Percentiles rank a stretch among this genome's conserved stretches.
phyloP scores from a whole-genome alignment of 1,140 invertebrate species.

The Rhizoglyphus robini region DNA sequence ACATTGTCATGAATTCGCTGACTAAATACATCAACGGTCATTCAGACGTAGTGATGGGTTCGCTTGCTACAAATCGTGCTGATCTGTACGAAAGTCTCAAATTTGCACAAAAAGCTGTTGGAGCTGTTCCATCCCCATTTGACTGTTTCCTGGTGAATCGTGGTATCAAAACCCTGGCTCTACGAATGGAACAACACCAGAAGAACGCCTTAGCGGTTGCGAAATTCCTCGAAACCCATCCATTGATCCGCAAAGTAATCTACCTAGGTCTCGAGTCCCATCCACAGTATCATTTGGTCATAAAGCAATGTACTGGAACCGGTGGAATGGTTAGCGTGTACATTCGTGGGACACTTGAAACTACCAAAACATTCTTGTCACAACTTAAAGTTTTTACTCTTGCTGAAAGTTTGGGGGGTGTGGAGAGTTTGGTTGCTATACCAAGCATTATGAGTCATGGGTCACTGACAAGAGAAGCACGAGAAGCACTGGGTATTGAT shows the following conservation, averaged over 20 bases:
- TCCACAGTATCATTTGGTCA: slow-evolving; percentile 69
- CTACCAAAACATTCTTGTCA: slow-evolving; percentile 61
- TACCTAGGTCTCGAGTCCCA: slow-evolving; percentile 83
- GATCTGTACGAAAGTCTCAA: slow-evolving; percentile 54
- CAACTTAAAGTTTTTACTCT: slow-evolving; percentile 65
- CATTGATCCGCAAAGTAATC: slow-evolving; percentile 59
- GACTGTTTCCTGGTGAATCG: slow-evolving; percentile 88
- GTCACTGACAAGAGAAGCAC: slow-evolving; percentile 45
- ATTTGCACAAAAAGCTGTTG: slow-evolving; percentile 83
- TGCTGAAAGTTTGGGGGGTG: slow-evolving; percentile 92
- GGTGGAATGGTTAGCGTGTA: slow-evolving; percentile 87
- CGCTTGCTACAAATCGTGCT: slow-evolving; percentile 56
- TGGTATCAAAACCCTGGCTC: slow-evolving; percentile 68
- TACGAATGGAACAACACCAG: slow-evolving; percentile 79
- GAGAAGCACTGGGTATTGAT: slow-evolving; percentile 61
- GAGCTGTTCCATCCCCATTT: slow-evolving; percentile 85
- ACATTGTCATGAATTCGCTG: slow-evolving; percentile 79
- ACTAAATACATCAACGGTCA: slow-evolving; percentile 98
- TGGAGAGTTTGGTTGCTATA: slow-evolving; percentile 65
- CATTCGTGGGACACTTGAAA: slow-evolving; percentile 58
- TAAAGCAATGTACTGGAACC: slow-evolving; percentile 70
- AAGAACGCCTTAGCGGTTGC: slow-evolving; percentile 61
- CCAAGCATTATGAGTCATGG: slow-evolving; percentile 42
- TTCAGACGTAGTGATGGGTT: slow-evolving; percentile 93
- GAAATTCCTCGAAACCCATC: slow-evolving; percentile 60